Base-by-base conservation (phyloP, 2,888 invertebrate species). In the Lissonota sp. region DNA sequence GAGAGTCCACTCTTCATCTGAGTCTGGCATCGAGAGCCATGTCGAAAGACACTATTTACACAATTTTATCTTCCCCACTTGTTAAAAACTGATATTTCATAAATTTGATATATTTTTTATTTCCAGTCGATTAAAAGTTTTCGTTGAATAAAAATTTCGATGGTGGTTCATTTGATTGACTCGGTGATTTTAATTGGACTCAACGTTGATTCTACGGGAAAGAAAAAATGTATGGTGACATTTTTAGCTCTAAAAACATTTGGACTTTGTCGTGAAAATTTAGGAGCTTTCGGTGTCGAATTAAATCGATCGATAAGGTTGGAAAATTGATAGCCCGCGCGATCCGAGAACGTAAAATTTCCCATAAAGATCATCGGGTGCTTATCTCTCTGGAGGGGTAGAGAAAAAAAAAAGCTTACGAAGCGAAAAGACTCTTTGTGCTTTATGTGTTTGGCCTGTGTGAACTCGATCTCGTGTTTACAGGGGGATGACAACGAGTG, bases 391-490 rank as follows among this genome's bases (percentile, higher is more conserved):
- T 76, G 12, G 26, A 57, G 70, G 71, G 66, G 60, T 53, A 7
- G 44, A 37, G 67, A 44, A 39, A 67, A 80, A 73, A 73, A 40
- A 49, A 46, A 60, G 14, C 12, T 7, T 14, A 16, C 44, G 7
- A 42, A 5, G 12, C n/a, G 42, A 62, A 62, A 57, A 37, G 26
- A 69, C 72, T 77, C 53, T 76, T 53, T 16, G 66, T 57, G 57
- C 49, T 80, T 77, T 76, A 80, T 80, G 76, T 44, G 58, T 69
- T 80, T 73, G 72, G 60, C 67, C 55, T 46, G 75, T 46, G 75
- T 60, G 71, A 60, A 46, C 62, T 55, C 49, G 26, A 51, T 67
- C 62, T 12, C 12, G 6, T 63, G 42, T 72, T 53, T 72, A 51
- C 46, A 40, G 57, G 7, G 14, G 44, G 63, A 16, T 46, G 72